Evolutionary conservation across 1,140 invertebrate genomes (phyloP).

Genomic region (Arctopsyche grandis): DNA sequence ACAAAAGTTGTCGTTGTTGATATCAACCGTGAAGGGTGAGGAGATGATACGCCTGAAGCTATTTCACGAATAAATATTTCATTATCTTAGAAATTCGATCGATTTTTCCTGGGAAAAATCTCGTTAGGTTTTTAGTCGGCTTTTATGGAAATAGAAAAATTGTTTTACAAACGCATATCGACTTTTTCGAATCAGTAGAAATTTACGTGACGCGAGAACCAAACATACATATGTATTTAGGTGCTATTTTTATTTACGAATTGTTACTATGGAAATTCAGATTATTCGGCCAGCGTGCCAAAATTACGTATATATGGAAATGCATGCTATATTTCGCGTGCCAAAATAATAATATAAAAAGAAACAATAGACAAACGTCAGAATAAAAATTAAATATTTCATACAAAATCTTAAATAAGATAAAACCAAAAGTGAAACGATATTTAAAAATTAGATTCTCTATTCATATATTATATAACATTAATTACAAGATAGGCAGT

Average conservation of each 20-base stretch:
- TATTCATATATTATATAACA: too few species aligned
- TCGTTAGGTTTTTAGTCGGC: neutral
- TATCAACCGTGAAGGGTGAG: neutral
- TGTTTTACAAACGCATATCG: too few species aligned
- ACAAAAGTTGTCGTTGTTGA: slow-evolving; percentile 31
- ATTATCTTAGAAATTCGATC: neutral
- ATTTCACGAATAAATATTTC: slow-evolving; percentile 28
- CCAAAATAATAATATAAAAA: neutral
- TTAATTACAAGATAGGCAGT: neutral
- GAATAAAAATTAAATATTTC: neutral
- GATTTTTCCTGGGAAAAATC: neutral
- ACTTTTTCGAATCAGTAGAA: too few species aligned
- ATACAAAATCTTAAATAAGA: neutral
- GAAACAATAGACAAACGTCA: neutral
- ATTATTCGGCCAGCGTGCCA: neutral
- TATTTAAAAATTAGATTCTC: too few species aligned
- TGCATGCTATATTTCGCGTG: neutral
- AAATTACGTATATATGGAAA: neutral
- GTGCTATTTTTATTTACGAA: neutral
- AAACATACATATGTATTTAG: neutral
- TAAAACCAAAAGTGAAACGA: too few species aligned
- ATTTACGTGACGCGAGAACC: too few species aligned
- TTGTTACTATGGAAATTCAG: neutral
- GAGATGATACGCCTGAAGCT: neutral
- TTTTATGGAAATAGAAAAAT: too few species aligned